Percentiles rank a stretch among this genome's conserved stretches.
These are phyloP conservation scores for Eucera pruinosa DNA, from an alignment of 2,888 invertebrate species.

Conservation along the genomic window DNA sequence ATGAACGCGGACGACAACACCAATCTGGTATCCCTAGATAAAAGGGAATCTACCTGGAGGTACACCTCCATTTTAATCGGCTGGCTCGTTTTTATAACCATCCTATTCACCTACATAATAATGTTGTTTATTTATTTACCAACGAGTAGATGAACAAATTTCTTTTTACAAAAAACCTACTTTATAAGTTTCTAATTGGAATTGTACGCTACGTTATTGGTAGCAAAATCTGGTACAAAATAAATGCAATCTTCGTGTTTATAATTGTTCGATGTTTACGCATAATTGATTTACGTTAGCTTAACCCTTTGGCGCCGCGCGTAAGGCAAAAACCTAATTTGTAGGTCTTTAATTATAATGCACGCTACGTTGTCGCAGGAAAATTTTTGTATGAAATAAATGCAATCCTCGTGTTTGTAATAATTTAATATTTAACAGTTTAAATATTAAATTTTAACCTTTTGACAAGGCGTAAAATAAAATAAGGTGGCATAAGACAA, in stretches of 20 bases:
- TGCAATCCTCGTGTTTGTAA: neutral
- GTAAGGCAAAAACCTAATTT: too few species aligned
- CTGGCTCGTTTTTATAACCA: slow-evolving; percentile 73
- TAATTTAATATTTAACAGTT: too few species aligned
- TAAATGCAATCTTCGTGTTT: slow-evolving; percentile 2
- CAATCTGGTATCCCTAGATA: slow-evolving; percentile 63
- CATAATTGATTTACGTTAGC: too few species aligned
- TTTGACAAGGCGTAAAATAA: too few species aligned
- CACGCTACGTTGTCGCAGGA: neutral
- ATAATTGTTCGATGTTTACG: too few species aligned
- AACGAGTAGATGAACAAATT: slow-evolving; percentile 10
- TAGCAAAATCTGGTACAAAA: neutral
- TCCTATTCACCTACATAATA: slow-evolving; percentile 70
- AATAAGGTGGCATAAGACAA: too few species aligned
- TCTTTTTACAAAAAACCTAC: neutral
- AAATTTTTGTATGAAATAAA: slow-evolving; percentile 14
- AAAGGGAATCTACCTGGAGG: slow-evolving; percentile 69
- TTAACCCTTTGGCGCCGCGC: too few species aligned
- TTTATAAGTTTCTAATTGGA: neutral
- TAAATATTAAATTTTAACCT: too few species aligned
- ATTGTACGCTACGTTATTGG: neutral
- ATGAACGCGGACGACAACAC: slow-evolving; percentile 68
- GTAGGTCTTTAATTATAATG: too few species aligned
- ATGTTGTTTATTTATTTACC: slow-evolving; percentile 66
- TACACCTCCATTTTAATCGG: slow-evolving; percentile 72